Conservation (phyloP, 2,113 vertebrate genomes). For the Empidonax traillii region DNA sequence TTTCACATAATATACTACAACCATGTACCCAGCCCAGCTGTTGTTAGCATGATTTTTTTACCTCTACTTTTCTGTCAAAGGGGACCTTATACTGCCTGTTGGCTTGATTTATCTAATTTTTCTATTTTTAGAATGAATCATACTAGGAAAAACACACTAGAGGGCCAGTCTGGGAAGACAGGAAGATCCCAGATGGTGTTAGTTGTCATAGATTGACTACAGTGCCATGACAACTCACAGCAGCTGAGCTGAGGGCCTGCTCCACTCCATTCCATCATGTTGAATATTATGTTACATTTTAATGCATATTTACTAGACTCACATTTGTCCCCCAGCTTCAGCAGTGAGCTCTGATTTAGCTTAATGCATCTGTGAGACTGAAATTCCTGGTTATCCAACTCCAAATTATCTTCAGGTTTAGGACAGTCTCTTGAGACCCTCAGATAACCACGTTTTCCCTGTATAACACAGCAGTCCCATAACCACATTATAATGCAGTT, state of each 20-base stretch:
- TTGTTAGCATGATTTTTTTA: neutral
- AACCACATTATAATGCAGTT: slow-evolving; percentile 56
- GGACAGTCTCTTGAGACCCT: neutral
- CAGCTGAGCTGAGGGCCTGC: slow-evolving; percentile 27
- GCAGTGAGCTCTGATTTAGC: neutral
- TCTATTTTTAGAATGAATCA: slow-evolving; percentile 27
- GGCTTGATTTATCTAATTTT: neutral
- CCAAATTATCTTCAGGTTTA: slow-evolving; percentile 24
- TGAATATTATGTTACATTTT: neutral
- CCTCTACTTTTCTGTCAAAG: neutral
- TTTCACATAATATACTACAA: neutral
- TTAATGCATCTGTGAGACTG: neutral
- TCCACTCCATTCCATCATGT: neutral
- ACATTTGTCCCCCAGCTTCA: neutral
- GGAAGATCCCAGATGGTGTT: slow-evolving; percentile 37
- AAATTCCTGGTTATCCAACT: slow-evolving; percentile 42
- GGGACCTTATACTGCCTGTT: neutral
- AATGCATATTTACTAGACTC: neutral
- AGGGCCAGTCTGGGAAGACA: neutral
- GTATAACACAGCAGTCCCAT: slow-evolving; percentile 43
- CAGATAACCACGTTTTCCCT: slow-evolving; percentile 43
- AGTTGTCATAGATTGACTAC: slow-evolving; percentile 15
- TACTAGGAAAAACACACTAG: neutral
- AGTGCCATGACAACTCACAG: neutral
- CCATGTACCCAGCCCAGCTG: neutral